A percentile compares a stretch with the other conserved stretches of the same genome.
Evolutionary conservation across 30 jellyfish, hydroid and myxozoan genomes (phyloP).

Genomic region (Aurelia aurita complex sp. Pacific): DNA sequence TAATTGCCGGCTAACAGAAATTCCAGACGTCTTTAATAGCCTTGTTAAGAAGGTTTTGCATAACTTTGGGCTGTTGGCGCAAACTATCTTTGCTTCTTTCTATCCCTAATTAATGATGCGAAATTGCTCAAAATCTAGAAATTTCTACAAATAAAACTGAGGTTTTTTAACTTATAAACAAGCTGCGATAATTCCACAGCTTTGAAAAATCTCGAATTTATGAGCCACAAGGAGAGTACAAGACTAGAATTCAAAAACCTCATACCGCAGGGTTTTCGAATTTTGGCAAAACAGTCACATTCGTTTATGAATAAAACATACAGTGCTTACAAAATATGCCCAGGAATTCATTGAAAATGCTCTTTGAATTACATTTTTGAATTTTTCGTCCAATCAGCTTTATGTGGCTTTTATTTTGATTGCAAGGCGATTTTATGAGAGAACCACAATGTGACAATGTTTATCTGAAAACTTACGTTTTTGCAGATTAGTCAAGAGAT

Average conservation of each 20-base stretch:
- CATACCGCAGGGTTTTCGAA: constrained; percentile 20
- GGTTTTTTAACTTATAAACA: not conserved
- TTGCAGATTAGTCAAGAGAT: constrained; percentile 4
- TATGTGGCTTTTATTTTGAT: constrained; percentile 51
- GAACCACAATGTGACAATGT: constrained; percentile 29
- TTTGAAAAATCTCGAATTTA: not conserved
- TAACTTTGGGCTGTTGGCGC: too few species aligned
- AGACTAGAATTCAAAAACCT: constrained; percentile 13
- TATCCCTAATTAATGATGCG: not conserved
- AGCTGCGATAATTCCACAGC: constrained; percentile 24
- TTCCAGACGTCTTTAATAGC: too few species aligned
- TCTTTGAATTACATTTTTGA: not conserved
- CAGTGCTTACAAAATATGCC: constrained; percentile 23
- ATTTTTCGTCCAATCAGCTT: constrained; percentile 33
- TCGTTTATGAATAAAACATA: constrained; percentile 23
- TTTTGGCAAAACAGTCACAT: constrained; percentile 27
- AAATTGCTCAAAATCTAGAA: constrained; percentile 5
- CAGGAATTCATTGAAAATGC: constrained; percentile 22
- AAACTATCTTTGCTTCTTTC: too few species aligned
- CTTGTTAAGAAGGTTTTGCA: too few species aligned
- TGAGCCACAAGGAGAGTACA: too few species aligned
- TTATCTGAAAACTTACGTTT: not conserved
- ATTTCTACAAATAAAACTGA: not conserved
- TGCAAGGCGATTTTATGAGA: constrained; percentile 19
- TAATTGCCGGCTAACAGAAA: too few species aligned